These are phyloP conservation scores for Bembecia ichneumoniformis DNA, from an alignment of 2,888 invertebrate species.

Conservation along the genomic window DNA sequence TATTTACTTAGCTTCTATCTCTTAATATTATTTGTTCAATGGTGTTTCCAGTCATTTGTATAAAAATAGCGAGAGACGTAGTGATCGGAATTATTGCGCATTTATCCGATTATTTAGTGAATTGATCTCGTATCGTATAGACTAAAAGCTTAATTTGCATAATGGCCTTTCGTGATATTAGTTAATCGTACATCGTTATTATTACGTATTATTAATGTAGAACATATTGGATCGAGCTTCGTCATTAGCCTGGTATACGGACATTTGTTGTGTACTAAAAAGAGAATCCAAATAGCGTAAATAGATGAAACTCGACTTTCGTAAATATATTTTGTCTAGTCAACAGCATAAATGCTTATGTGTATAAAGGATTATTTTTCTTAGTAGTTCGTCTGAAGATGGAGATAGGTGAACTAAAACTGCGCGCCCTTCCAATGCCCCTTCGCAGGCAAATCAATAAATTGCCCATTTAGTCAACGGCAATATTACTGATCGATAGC, in stretches of 20 bases:
- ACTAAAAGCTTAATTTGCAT: slow-evolving; percentile 34
- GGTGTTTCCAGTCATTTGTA: neutral
- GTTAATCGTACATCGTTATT: slow-evolving; percentile 18
- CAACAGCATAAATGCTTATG: slow-evolving; percentile 9
- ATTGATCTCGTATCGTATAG: slow-evolving; percentile 29
- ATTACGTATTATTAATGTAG: slow-evolving; percentile 26
- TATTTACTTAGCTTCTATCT: neutral
- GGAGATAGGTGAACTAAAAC: too few species aligned
- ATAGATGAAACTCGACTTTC: slow-evolving; percentile 35
- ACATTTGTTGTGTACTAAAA: slow-evolving; percentile 15
- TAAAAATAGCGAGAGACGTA: neutral
- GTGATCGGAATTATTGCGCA: neutral
- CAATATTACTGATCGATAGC: too few species aligned
- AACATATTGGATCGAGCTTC: slow-evolving; percentile 62
- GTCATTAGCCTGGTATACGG: slow-evolving; percentile 60
- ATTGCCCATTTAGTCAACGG: too few species aligned
- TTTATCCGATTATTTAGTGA: slow-evolving; percentile 15
- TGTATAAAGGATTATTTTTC: neutral
- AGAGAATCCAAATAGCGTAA: slow-evolving; percentile 28
- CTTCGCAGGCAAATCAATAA: too few species aligned
- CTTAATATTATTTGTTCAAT: neutral
- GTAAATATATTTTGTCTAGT: slow-evolving; percentile 29
- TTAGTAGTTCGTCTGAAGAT: too few species aligned
- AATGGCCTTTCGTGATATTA: slow-evolving; percentile 43
- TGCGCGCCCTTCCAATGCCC: too few species aligned